These are phyloP conservation scores for Hylomyscus alleni DNA, from an alignment of 2,797 vertebrate genomes.

Conservation along the genomic window DNA sequence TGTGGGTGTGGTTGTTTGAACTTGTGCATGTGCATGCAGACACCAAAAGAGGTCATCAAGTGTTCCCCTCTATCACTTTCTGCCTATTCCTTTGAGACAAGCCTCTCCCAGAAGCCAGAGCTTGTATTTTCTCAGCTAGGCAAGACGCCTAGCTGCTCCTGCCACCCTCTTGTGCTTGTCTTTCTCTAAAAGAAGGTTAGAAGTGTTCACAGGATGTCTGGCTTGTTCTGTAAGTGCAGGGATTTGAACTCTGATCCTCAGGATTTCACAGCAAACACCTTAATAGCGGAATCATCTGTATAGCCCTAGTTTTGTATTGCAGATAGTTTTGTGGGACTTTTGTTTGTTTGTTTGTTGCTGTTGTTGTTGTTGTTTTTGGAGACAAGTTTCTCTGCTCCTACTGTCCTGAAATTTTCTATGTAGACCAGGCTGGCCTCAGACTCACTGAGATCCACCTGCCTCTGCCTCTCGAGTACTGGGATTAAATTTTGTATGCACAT, in stretches of 20 bases:
- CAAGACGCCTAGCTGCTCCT: neutral
- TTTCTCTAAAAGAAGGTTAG: neutral
- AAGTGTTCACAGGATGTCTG: neutral
- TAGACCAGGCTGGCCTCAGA: neutral
- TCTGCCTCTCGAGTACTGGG: neutral
- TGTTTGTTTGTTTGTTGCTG: no score
- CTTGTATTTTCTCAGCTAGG: neutral
- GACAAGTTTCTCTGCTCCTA: neutral
- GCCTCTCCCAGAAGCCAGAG: neutral
- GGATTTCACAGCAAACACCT: neutral
- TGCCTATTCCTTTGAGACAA: neutral
- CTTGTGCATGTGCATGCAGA: neutral
- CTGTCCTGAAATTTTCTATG: neutral
- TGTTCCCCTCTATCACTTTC: neutral
- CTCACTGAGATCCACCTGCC: neutral
- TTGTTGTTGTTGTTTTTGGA: neutral
- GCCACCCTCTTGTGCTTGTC: neutral
- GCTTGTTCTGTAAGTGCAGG: neutral
- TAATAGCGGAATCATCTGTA: neutral
- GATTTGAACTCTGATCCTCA: neutral
- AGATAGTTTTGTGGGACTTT: neutral
- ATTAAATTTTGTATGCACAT: neutral
- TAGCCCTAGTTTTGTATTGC: constrained; percentile 38
- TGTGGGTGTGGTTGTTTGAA: neutral
- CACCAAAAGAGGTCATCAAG: neutral